A percentile compares a stretch with the other conserved stretches of the same genome.
Conservation (phyloP, 1,140 invertebrate genomes). For the Melipona quadrifasciata region DNA sequence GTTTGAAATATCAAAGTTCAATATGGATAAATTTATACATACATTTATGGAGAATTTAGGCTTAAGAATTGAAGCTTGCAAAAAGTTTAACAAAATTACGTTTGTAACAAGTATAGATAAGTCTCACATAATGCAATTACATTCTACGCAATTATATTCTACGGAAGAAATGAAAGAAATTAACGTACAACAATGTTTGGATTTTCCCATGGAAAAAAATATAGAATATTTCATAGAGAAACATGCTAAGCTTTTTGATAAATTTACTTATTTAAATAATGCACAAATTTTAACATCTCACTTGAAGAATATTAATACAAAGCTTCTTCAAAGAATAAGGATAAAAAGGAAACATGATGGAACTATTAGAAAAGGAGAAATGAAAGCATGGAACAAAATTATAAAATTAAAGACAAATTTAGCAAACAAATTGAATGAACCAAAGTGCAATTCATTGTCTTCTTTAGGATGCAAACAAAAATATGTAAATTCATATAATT, state of each 20-base stretch:
- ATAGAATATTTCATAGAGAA: conserved; percentile 52
- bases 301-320: conserved; percentile 55
- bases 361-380: conserved; percentile 4
- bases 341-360: conserved; percentile 22
- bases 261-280: conserved; percentile 29
- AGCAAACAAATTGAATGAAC: neutral
- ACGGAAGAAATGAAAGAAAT: conserved; percentile 43
- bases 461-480: neutral
- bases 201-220: conserved; percentile 46
- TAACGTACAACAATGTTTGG: conserved; percentile 31
- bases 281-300: conserved; percentile 15
- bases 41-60: conserved; percentile 42
- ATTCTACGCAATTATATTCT: conserved; percentile 38
- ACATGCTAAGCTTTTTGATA: conserved; percentile 32
- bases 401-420: neutral
- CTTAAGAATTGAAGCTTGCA: conserved; percentile 15
- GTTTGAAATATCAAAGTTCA: conserved; percentile 23
- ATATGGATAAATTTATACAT: conserved; percentile 50
- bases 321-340: conserved; percentile 41
- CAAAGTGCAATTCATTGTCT: neutral
- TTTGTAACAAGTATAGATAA: conserved; percentile 40
- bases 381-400: conserved; percentile 3
- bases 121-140: conserved; percentile 33
- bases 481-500: neutral
- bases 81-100: conserved; percentile 5